Conservation (phyloP, 2,888 invertebrate genomes). For the Conistra vaccinii region DNA sequence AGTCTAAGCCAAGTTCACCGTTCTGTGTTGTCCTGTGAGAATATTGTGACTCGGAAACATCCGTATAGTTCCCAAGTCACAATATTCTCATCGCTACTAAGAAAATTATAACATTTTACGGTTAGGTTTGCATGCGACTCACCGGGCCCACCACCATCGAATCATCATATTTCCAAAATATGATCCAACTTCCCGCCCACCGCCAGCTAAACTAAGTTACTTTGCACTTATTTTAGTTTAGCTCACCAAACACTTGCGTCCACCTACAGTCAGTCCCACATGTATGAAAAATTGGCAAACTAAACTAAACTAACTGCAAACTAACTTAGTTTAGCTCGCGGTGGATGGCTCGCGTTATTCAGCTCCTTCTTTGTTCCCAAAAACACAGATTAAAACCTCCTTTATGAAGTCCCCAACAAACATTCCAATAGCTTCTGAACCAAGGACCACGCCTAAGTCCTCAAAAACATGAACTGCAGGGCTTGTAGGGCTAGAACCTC, state of each 20-base stretch:
- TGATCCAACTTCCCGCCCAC: neutral
- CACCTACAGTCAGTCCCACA: too few species aligned
- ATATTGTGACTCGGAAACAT: neutral
- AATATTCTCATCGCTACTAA: neutral
- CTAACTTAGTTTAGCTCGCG: too few species aligned
- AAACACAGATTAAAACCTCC: neutral
- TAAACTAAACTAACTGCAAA: too few species aligned
- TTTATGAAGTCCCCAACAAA: neutral
- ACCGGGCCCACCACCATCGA: neutral
- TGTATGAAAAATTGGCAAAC: too few species aligned
- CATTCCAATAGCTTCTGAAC: conserved; percentile 39
- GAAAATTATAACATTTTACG: neutral
- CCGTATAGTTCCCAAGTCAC: neutral
- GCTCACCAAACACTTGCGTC: too few species aligned
- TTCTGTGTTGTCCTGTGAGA: neutral
- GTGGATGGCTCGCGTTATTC: too few species aligned
- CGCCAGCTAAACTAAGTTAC: too few species aligned
- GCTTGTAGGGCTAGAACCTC: neutral
- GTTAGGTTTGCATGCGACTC: too few species aligned
- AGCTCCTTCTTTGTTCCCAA: neutral
- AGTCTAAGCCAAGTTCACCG: neutral
- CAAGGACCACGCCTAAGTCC: conserved; percentile 35
- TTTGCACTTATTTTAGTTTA: too few species aligned
- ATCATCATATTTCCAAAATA: neutral
- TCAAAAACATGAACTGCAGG: too few species aligned